Percentiles rank a stretch among this genome's conserved stretches.
Evolutionary conservation across 2,113 vertebrate genomes (phyloP).

Genomic region (Thunnus maccoyii): DNA sequence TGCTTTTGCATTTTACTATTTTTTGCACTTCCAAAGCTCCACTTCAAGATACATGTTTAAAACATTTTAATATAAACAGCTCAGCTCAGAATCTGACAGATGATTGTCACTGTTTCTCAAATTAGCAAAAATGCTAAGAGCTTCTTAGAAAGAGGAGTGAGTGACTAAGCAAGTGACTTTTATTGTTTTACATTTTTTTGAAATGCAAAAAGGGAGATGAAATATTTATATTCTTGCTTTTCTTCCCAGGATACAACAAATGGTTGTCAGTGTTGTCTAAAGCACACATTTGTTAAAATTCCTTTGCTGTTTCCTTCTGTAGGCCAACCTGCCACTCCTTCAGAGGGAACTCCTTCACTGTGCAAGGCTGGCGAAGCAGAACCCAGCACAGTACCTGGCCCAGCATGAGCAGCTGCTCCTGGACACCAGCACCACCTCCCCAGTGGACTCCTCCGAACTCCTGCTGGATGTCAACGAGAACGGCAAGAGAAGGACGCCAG

Average conservation of each 20-base stretch:
- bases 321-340: slow-evolving; percentile 97
- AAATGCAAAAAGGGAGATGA: slow-evolving; percentile 1
- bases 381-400: slow-evolving; percentile 96
- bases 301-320: neutral
- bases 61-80: neutral
- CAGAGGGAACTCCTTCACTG: slow-evolving; percentile 97
- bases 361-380: slow-evolving; percentile 97
- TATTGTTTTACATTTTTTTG: neutral
- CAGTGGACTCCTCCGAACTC: slow-evolving; percentile 93
- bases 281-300: neutral
- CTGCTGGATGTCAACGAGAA: slow-evolving; percentile 95
- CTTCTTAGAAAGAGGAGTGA: neutral
- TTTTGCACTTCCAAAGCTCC: neutral
- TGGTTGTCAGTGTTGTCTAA: too few relatives aligned
- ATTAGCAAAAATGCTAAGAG: neutral
- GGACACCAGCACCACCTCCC: slow-evolving; percentile 91
- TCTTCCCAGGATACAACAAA: neutral
- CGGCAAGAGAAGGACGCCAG: slow-evolving; percentile 94
- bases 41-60: neutral
- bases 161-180: neutral
- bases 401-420: slow-evolving; percentile 97
- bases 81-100: neutral
- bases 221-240: slow-evolving; percentile 1
- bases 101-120: neutral
- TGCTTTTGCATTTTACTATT: neutral